phyloP scores from a whole-genome alignment of 2,113 vertebrate species.

The Pardalotus punctatus region DNA sequence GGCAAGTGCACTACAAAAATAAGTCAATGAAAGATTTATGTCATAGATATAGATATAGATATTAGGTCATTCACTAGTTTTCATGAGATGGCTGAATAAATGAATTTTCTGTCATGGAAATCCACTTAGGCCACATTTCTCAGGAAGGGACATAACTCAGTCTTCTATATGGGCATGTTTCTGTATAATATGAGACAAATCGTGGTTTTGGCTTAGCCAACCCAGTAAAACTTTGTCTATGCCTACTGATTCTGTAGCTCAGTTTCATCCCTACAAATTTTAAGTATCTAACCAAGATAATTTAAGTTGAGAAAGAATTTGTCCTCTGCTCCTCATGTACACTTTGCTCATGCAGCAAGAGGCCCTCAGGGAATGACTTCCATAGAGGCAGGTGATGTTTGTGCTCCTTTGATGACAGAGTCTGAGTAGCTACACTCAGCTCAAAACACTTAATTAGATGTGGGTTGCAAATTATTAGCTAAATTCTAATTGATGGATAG shows the following conservation, averaged over 20 bases:
- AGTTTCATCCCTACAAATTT: background rate
- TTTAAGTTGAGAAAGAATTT: background rate
- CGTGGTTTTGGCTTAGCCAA: background rate
- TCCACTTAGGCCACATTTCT: background rate
- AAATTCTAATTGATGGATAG: background rate
- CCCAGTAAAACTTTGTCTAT: background rate
- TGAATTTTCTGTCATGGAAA: background rate
- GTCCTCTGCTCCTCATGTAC: background rate
- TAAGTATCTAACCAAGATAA: background rate
- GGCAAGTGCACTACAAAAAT: background rate
- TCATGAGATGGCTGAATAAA: background rate
- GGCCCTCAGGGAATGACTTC: background rate
- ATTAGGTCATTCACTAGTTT: background rate
- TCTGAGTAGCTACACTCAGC: background rate
- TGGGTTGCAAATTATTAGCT: background rate
- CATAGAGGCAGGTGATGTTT: too few species aligned
- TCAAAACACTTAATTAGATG: background rate
- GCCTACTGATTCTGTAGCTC: background rate
- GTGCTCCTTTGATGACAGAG: background rate
- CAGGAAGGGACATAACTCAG: background rate
- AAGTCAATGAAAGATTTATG: background rate
- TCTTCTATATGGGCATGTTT: rapidly evolving
- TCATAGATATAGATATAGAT: background rate
- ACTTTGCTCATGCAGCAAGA: background rate
- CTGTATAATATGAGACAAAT: background rate